Evolutionary conservation across 2,797 vertebrate species (phyloP).

Genomic region (Poeciliopsis gracilis): DNA sequence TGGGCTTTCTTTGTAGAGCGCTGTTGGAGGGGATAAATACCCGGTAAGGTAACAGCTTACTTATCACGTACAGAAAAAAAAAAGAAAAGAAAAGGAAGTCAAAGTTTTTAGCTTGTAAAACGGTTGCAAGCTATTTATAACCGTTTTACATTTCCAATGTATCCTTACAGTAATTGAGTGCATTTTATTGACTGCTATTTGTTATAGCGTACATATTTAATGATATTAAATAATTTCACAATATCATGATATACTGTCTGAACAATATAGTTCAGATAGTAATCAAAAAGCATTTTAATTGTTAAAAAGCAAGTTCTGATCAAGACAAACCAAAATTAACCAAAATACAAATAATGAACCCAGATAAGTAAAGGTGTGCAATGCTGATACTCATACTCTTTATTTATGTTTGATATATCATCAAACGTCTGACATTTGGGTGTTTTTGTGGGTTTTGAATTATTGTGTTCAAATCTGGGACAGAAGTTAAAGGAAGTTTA

Average conservation of each 20-base stretch:
- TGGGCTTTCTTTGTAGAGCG: conserved; percentile 32
- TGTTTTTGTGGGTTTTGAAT: no score
- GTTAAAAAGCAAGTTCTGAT: background rate
- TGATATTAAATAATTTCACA: no score
- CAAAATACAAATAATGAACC: background rate
- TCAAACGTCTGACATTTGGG: no score
- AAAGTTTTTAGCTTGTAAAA: no score
- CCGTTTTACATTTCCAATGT: background rate
- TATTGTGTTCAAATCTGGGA: no score
- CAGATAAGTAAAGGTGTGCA: background rate
- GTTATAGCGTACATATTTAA: background rate
- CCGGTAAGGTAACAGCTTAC: conserved; percentile 25
- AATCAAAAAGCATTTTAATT: background rate
- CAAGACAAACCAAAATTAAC: background rate
- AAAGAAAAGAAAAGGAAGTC: no score
- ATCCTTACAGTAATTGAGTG: background rate
- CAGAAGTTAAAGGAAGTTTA: no score
- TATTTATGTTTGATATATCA: no score
- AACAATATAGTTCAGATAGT: background rate
- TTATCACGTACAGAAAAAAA: background rate
- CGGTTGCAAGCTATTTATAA: background rate
- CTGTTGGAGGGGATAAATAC: conserved; percentile 38
- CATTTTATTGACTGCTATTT: background rate
- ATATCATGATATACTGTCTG: background rate
- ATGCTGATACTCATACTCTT: no score